phyloP scores from a whole-genome alignment of 2,888 invertebrate genomes.

The Galeruca laticollis region DNA sequence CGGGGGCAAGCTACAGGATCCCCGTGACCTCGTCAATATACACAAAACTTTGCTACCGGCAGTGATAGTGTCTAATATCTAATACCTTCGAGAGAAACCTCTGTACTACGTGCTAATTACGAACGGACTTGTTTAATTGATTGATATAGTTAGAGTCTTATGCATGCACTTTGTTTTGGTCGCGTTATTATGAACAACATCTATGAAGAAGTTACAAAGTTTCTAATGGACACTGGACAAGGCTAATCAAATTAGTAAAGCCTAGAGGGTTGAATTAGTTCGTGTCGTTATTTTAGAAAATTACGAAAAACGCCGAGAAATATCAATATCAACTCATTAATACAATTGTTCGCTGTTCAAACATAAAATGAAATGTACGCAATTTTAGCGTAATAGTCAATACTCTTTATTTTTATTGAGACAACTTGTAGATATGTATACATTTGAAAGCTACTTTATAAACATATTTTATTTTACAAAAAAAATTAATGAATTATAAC shows the following conservation, averaged over 20 bases:
- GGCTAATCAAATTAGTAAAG: background rate
- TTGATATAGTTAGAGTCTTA: slow-evolving; percentile 43
- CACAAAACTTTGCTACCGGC: slow-evolving; percentile 47
- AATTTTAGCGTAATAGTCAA: too few relatives aligned
- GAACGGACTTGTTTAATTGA: slow-evolving; percentile 57
- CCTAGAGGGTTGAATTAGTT: background rate
- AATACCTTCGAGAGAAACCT: slow-evolving; percentile 54
- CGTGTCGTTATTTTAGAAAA: background rate
- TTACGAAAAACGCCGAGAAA: too few relatives aligned
- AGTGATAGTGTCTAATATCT: slow-evolving; percentile 58
- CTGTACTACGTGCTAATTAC: slow-evolving; percentile 53
- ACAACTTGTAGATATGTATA: too few relatives aligned
- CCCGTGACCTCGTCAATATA: slow-evolving; percentile 44
- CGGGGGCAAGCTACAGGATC: slow-evolving; percentile 36
- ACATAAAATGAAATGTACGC: too few relatives aligned
- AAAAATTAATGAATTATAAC: too few relatives aligned
- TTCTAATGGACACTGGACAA: background rate
- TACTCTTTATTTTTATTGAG: too few relatives aligned
- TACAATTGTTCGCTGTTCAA: too few relatives aligned
- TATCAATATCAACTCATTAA: too few relatives aligned
- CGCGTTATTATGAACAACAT: background rate
- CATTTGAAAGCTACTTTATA: too few relatives aligned
- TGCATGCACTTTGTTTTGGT: slow-evolving; percentile 9
- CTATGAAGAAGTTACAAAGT: background rate
- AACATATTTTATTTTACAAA: too few relatives aligned